These are phyloP conservation scores for Acrocephalus scirpaceus DNA, from an alignment of 2,797 vertebrate species.

Conservation along the genomic window DNA sequence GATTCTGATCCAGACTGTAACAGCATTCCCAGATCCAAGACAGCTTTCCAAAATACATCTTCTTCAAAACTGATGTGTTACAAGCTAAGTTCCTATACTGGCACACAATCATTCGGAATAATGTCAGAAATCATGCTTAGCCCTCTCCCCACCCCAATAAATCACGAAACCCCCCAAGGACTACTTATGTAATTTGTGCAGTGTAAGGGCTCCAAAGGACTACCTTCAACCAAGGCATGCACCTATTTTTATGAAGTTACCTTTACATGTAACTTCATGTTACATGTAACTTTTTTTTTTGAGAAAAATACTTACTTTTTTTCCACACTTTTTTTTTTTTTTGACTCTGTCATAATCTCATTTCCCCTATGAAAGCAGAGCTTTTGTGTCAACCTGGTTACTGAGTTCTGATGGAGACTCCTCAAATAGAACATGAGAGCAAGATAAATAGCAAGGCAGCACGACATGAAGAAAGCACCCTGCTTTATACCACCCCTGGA, in stretches of 20 bases:
- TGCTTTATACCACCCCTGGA: not conserved
- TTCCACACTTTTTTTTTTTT: not conserved
- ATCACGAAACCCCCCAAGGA: not conserved
- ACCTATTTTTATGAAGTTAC: not conserved
- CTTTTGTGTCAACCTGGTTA: not conserved
- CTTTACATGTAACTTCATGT: not conserved
- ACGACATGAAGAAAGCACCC: not conserved
- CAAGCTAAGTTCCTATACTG: not conserved
- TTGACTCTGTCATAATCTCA: not conserved
- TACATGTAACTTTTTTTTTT: not conserved
- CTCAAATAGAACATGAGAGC: not conserved
- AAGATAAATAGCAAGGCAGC: not conserved
- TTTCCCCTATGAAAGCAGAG: not conserved
- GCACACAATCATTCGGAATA: not conserved
- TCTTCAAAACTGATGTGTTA: not conserved
- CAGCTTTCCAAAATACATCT: not conserved
- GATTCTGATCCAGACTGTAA: not conserved
- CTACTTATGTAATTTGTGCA: not conserved
- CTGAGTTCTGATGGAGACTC: not conserved
- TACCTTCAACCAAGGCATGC: not conserved
- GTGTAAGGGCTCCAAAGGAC: not conserved
- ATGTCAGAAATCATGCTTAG: not conserved
- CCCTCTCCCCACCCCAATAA: fast-evolving
- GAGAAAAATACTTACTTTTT: not conserved
- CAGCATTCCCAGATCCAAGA: not conserved